Conservation (phyloP, 1,140 invertebrate genomes). For the Zophobas morio region DNA sequence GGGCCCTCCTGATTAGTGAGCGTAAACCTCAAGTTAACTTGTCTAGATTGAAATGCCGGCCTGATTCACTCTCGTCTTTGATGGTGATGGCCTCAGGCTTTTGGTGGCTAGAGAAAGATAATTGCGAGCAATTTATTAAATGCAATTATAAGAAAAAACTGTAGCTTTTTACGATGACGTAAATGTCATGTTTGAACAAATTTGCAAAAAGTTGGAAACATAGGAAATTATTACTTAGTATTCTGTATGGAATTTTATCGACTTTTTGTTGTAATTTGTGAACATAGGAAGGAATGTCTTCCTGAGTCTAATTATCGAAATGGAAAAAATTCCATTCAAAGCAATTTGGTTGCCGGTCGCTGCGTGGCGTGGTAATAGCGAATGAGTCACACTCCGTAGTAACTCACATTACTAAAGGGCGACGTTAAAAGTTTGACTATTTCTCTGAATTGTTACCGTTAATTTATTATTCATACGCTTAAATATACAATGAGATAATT, state of each 20-base stretch:
- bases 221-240: background rate
- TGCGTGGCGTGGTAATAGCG: background rate
- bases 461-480: slow-evolving; percentile 34
- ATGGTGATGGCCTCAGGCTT: too few species aligned
- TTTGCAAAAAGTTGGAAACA: background rate
- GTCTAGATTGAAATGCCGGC: too few species aligned
- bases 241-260: too few species aligned
- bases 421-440: slow-evolving; percentile 34
- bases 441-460: slow-evolving; percentile 34
- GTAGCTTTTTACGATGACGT: background rate
- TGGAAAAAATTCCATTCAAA: slow-evolving; percentile 4
- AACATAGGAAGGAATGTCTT: background rate
- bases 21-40: too few species aligned
- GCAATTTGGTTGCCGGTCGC: background rate
- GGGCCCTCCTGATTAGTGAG: too few species aligned
- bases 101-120: background rate
- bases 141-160: background rate
- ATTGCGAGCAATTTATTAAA: background rate
- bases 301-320: background rate
- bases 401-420: slow-evolving; percentile 32
- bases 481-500: slow-evolving; percentile 39
- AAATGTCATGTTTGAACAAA: background rate
- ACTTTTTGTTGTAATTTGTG: background rate
- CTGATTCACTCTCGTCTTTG: too few species aligned
- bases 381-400: slow-evolving; percentile 1